Percentiles rank a stretch among this genome's conserved stretches.
Conservation (phyloP, 2,888 invertebrate species). For the Dilophus febrilis region DNA sequence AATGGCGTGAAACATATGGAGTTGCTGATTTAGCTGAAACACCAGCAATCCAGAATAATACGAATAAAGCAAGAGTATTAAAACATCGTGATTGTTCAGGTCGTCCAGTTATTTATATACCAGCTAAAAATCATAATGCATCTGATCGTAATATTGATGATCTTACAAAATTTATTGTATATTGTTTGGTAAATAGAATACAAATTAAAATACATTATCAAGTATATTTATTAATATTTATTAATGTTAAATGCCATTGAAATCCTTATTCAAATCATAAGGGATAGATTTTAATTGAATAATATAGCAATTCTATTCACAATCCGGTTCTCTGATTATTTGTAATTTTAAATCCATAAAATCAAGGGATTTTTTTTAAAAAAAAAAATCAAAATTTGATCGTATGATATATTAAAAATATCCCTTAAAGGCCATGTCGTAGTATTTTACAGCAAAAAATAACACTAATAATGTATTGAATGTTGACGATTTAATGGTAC, state of each 20-base stretch:
- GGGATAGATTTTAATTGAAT: too few species aligned
- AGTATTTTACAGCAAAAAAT: too few species aligned
- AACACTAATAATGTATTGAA: too few species aligned
- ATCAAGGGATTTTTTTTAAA: too few species aligned
- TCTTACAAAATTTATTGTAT: constrained; percentile 60
- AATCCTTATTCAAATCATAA: too few species aligned
- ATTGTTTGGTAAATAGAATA: constrained; percentile 53
- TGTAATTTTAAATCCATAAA: too few species aligned
- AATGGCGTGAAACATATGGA: constrained; percentile 60
- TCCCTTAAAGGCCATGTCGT: too few species aligned
- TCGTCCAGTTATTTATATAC: constrained; percentile 61
- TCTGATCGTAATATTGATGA: constrained; percentile 58
- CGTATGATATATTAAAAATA: not conserved
- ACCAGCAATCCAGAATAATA: constrained; percentile 37
- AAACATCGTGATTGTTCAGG: constrained; percentile 54
- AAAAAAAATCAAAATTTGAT: not conserved
- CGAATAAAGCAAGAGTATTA: constrained; percentile 49
- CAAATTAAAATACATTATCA: constrained; percentile 15
- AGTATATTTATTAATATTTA: not conserved
- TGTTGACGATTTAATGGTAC: too few species aligned
- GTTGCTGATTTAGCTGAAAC: constrained; percentile 38
- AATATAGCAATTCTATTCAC: too few species aligned
- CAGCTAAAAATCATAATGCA: constrained; percentile 53
- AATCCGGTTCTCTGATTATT: too few species aligned
- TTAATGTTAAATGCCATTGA: too few species aligned